phyloP scores from a whole-genome alignment of 2,113 vertebrate species.

The Atlantisia rogersi region DNA sequence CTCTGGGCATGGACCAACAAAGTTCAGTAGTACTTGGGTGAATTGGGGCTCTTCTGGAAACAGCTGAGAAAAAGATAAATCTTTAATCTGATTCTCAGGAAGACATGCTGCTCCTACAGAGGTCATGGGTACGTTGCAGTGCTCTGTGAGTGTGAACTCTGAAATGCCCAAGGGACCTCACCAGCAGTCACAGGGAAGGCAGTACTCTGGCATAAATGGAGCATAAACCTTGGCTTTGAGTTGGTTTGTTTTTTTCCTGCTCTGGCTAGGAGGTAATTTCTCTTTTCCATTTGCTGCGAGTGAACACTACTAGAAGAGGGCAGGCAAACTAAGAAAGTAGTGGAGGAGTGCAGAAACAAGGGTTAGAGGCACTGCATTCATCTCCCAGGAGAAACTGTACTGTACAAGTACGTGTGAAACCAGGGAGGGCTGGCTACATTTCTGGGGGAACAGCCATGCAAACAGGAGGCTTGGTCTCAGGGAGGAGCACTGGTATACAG shows the following conservation, averaged over 20 bases:
- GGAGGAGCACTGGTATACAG: accelerated
- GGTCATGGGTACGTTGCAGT: not conserved
- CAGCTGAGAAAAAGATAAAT: not conserved
- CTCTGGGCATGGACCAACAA: not conserved
- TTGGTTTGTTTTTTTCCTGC: too few relatives aligned
- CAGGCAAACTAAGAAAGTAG: not conserved
- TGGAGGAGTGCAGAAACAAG: not conserved
- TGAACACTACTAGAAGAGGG: not conserved
- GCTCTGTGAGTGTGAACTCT: not conserved
- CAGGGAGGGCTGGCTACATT: not conserved
- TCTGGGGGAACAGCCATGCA: not conserved
- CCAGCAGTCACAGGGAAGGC: not conserved
- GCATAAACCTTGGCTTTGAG: not conserved
- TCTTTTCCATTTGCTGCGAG: not conserved
- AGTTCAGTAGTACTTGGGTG: not conserved
- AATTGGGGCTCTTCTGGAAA: not conserved
- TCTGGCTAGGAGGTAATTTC: not conserved
- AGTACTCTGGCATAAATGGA: not conserved
- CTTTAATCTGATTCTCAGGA: not conserved
- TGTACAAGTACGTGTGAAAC: not conserved
- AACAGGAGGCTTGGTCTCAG: not conserved
- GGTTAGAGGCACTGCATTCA: not conserved
- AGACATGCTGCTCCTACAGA: not conserved
- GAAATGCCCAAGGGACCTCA: not conserved
- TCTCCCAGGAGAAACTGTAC: not conserved